Conservation (phyloP, 2,888 invertebrate species). For the Melitaea athalia region DNA sequence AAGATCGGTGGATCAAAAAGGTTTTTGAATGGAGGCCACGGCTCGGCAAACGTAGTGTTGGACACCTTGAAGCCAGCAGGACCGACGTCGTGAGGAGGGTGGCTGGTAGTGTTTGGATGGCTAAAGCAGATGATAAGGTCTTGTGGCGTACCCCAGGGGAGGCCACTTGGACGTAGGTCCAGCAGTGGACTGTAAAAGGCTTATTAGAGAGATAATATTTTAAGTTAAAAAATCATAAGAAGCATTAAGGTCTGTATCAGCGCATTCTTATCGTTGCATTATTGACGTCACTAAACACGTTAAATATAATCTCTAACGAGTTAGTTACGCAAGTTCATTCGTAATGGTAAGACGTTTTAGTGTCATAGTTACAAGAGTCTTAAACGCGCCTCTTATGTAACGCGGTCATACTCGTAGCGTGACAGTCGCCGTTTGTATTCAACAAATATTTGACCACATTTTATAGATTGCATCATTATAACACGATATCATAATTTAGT, state of each 20-base stretch:
- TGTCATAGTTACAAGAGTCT: conserved; percentile 26
- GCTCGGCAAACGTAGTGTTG: too few species aligned
- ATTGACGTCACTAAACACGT: conserved; percentile 16
- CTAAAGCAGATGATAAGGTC: too few species aligned
- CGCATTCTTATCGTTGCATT: conserved; percentile 18
- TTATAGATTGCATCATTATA: conserved; percentile 38
- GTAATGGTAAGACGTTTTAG: conserved; percentile 28
- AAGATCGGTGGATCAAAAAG: too few species aligned
- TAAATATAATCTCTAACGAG: conserved; percentile 30
- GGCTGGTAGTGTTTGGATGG: too few species aligned
- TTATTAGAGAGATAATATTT: background rate
- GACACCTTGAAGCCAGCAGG: too few species aligned
- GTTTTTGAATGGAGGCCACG: too few species aligned
- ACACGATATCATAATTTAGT: conserved; percentile 34
- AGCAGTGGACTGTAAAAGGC: too few species aligned
- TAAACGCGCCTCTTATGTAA: conserved; percentile 36
- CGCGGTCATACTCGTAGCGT: conserved; percentile 21
- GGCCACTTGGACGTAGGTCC: too few species aligned
- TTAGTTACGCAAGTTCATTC: conserved; percentile 35
- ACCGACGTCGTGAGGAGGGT: too few species aligned
- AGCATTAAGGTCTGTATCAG: conserved; percentile 41
- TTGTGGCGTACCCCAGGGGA: too few species aligned
- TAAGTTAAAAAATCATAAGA: conserved; percentile 32
- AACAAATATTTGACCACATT: conserved; percentile 41
- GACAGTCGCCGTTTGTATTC: conserved; percentile 33